Evolutionary conservation across 2,888 invertebrate species (phyloP), one percentile per base, ranked within the genome.

Genomic region (Epistrophella euchroma): DNA sequence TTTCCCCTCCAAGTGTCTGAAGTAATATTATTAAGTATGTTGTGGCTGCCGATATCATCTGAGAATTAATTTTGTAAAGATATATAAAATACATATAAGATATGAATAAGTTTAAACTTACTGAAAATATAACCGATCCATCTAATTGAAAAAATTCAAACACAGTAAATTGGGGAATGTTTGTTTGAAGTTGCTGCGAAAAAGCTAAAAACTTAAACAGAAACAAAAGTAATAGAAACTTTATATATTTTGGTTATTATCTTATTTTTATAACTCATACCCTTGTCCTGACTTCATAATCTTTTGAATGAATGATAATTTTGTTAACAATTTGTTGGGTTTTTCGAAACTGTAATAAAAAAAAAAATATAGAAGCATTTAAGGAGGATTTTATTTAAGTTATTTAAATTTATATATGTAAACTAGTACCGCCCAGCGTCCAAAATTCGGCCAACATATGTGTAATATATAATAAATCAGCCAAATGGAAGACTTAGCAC

Each of bases 11-110:
- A 47, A 85, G 47, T n/a, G 80, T 60, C 72, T 85, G 84, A 11
- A 84, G 22, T 19, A 84, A 71, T 25, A 84, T 84, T 25, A 85
- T 85, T 40, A 85, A 73, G 55, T 85, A 81, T 15, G 85, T 85
- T 17, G 85, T 76, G 1, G 56, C 77, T 22, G 80, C 58, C 1
- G 85, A 80, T 40, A 85, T 81, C 68, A 85, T 85, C 85, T 85
- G 17, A 28, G 28, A 25, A 25, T 25, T 25, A 25, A 4, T 25
- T 25, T 25, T 25, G 4, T 4, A 25, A 3, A 25, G 4, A 2
- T 3, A 25, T 3, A 25, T 25, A 25, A 25, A 25, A 25, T 25
- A 25, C 25, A 25, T 25, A 25, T 25, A 2, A 25, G 2, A 25
- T 22, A 2, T 35, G 15, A 17, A 22, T 37, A 15, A 6, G 13